Percentiles rank a stretch among this genome's conserved stretches.
Evolutionary conservation across 2,113 vertebrate genomes (phyloP).

Genomic region (Poecile atricapillus): DNA sequence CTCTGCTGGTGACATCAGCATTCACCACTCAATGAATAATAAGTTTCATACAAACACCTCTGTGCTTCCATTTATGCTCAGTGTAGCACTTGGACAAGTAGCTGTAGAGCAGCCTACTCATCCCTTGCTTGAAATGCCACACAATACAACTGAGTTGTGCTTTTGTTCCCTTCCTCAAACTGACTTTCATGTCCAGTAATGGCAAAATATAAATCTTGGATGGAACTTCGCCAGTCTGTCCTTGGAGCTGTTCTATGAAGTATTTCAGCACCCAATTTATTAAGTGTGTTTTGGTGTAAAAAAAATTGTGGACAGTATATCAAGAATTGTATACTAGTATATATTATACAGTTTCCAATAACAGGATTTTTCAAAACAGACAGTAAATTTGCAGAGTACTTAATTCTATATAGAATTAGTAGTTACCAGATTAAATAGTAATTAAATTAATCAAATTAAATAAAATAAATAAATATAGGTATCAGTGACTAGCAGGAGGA

Average conservation of each 20-base stretch:
- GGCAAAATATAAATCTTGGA: neutral
- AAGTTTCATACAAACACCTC: neutral
- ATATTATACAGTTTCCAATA: neutral
- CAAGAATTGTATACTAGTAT: fast-evolving
- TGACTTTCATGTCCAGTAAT: neutral
- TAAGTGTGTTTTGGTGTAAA: neutral
- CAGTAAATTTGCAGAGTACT: neutral
- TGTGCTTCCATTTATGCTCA: neutral
- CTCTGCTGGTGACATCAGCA: neutral
- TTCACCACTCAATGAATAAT: neutral
- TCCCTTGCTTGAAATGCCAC: neutral
- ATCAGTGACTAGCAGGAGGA: neutral
- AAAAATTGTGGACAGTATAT: neutral
- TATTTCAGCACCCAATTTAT: neutral
- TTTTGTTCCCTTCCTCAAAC: neutral
- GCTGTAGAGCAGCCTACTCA: neutral
- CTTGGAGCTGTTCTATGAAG: neutral
- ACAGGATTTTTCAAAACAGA: neutral
- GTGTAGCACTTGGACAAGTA: neutral
- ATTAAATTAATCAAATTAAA: no score
- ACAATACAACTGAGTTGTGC: neutral
- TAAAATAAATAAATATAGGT: neutral
- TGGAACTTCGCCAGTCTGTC: neutral
- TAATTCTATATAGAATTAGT: neutral
- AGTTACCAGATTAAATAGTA: neutral